phyloP scores from a whole-genome alignment of 2,797 vertebrate species.

The Mus caroli region DNA sequence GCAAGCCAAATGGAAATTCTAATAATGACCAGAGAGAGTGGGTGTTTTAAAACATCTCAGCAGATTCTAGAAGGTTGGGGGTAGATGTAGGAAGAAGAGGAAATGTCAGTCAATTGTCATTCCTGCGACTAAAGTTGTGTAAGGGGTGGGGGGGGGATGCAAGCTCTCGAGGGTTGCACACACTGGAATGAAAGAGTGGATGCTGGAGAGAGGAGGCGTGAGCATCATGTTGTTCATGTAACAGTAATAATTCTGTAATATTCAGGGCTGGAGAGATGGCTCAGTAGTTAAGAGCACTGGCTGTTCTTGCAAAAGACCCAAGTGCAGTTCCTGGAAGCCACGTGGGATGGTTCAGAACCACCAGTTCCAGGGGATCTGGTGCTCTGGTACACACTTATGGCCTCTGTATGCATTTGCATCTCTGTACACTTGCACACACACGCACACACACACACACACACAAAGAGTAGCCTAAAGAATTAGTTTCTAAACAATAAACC shows the following conservation, averaged over 20 bases:
- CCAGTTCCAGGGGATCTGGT: not conserved
- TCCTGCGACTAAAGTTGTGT: not conserved
- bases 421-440: not conserved
- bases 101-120: not conserved
- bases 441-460: not conserved
- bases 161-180: accelerated
- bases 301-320: not conserved
- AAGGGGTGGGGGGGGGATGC: accelerated
- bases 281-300: not conserved
- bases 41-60: not conserved
- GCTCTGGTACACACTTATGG: not conserved
- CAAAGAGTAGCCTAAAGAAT: not conserved
- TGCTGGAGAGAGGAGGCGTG: accelerated
- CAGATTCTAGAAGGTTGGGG: not conserved
- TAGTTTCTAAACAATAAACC: not conserved
- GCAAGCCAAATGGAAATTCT: not conserved
- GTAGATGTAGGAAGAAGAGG: accelerated
- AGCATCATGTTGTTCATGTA: accelerated
- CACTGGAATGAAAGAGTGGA: not conserved
- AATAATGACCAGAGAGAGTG: not conserved
- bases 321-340: not conserved
- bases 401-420: not conserved
- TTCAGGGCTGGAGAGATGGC: not conserved
- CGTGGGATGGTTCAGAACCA: not conserved
- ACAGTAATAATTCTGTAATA: no score